phyloP scores from a whole-genome alignment of 1,140 invertebrate genomes.

The Pemphigus obesinymphae region DNA sequence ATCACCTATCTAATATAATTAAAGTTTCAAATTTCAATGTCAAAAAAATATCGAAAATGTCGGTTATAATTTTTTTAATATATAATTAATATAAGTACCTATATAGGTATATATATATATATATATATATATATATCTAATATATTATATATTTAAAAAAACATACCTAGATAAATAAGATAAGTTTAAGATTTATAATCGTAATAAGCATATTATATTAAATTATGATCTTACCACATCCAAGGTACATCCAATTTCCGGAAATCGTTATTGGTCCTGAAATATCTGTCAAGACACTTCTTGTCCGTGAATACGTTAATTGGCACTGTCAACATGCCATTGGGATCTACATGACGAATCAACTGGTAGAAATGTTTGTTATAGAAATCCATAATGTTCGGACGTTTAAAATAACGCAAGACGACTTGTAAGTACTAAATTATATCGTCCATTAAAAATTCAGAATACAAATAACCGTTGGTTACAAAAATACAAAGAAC shows the following conservation, averaged over 20 bases:
- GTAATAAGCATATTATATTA: no score
- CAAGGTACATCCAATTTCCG: neutral
- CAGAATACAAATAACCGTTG: no score
- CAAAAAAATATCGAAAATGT: no score
- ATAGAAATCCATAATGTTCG: conserved; percentile 11
- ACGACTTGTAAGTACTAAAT: neutral
- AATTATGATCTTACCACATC: conserved; percentile 26
- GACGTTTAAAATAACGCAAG: neutral
- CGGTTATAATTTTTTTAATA: no score
- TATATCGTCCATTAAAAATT: no score
- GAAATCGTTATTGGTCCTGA: conserved; percentile 1
- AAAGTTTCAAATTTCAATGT: neutral
- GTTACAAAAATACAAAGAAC: neutral
- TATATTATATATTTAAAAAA: no score
- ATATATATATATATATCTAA: no score
- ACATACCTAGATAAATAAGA: no score
- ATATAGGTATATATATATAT: no score
- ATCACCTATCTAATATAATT: no score
- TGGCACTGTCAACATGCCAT: neutral
- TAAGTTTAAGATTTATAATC: no score
- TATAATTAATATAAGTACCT: no score
- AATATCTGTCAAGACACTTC: neutral
- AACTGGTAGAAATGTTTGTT: neutral
- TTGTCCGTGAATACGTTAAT: neutral
- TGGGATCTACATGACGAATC: neutral